Percentiles rank a stretch among this genome's conserved stretches.
Evolutionary conservation across 2,888 invertebrate species (phyloP).

Genomic region (Dendrolimus pini): DNA sequence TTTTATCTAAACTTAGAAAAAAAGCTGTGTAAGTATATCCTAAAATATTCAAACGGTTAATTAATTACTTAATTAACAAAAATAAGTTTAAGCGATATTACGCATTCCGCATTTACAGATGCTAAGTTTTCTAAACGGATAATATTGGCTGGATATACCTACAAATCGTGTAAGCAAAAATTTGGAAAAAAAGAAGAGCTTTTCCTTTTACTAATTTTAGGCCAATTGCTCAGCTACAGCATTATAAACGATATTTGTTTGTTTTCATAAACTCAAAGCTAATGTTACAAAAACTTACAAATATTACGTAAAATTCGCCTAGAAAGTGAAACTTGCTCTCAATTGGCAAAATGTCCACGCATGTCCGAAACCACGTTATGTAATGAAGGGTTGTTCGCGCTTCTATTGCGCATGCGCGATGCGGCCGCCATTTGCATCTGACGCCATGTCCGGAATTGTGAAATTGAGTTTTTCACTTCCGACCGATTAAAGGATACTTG

Average conservation of each 20-base stretch:
- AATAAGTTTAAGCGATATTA: too few species aligned
- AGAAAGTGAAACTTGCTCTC: constrained; percentile 59
- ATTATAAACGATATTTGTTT: neutral
- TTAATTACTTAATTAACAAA: too few species aligned
- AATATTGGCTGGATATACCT: too few species aligned
- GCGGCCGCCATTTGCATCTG: constrained; percentile 40
- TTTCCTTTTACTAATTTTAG: too few species aligned
- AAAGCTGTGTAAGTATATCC: too few species aligned
- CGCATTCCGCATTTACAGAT: too few species aligned
- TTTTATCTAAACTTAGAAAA: too few species aligned
- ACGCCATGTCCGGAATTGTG: constrained; percentile 62
- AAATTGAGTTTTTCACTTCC: constrained; percentile 69
- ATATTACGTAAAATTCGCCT: constrained; percentile 28
- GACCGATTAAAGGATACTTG: constrained; percentile 20
- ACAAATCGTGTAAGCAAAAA: too few species aligned
- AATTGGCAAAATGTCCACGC: constrained; percentile 55
- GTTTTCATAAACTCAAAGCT: neutral
- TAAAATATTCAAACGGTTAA: too few species aligned
- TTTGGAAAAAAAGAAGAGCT: too few species aligned
- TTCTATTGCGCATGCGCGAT: constrained; percentile 37
- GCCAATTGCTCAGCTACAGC: too few species aligned
- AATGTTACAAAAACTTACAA: constrained; percentile 13
- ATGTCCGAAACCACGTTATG: constrained; percentile 12
- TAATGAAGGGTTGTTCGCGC: constrained; percentile 1
- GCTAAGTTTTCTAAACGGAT: too few species aligned